These are phyloP conservation scores for Cryptus viduatorius DNA, from an alignment of 2,888 invertebrate species.

Conservation along the genomic window DNA sequence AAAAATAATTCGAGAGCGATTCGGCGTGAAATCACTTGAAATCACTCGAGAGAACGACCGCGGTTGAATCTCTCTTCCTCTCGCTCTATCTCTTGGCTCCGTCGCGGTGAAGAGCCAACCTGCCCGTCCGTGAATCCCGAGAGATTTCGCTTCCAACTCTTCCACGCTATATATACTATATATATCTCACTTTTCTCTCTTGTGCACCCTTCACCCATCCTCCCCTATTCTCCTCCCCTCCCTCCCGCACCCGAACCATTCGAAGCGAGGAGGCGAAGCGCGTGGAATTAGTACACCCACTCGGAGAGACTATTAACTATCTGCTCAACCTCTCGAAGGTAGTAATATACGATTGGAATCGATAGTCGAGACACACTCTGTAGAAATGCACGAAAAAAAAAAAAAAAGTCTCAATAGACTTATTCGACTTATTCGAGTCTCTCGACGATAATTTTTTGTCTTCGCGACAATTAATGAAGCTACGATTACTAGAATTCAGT, in stretches of 20 bases:
- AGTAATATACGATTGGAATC: constrained; percentile 27
- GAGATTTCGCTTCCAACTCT: constrained; percentile 31
- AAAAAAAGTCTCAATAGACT: not conserved
- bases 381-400: not conserved
- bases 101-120: constrained; percentile 20
- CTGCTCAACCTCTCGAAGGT: not conserved
- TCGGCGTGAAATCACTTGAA: constrained; percentile 45
- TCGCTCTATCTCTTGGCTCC: constrained; percentile 21
- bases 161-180: not conserved
- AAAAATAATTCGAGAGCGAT: constrained; percentile 1
- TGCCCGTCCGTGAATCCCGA: constrained; percentile 42
- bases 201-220: not conserved
- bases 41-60: constrained; percentile 38
- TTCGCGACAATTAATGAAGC: not conserved
- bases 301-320: constrained; percentile 12
- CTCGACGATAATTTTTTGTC: not conserved
- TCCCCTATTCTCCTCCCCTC: not conserved
- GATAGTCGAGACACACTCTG: constrained; percentile 7
- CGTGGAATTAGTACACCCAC: constrained; percentile 44
- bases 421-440: not conserved
- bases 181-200: constrained; percentile 12
- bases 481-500: no score
- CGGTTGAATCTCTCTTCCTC: constrained; percentile 5
- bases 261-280: constrained; percentile 18
- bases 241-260: not conserved